These are phyloP conservation scores for Chaetodon trifasciatus DNA, from an alignment of 2,797 vertebrate species.

Conservation along the genomic window DNA sequence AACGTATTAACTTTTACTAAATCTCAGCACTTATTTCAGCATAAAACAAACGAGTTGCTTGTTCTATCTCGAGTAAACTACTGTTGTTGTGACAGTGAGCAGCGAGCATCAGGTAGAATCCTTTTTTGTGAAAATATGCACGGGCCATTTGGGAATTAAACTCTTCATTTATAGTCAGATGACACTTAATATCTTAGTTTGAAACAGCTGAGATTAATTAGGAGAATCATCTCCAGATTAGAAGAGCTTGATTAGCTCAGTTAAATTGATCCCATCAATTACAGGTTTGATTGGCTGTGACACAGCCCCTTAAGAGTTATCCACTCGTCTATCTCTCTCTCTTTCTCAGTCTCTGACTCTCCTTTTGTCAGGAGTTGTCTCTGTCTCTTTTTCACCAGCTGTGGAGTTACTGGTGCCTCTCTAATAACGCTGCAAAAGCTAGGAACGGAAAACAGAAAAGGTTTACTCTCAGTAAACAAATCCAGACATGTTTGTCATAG, in stretches of 20 bases:
- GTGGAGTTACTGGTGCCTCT: neutral
- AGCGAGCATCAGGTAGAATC: neutral
- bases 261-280: conserved; percentile 71
- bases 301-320: conserved; percentile 52
- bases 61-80: neutral
- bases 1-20: neutral
- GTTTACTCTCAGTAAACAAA: conserved; percentile 16
- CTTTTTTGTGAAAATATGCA: neutral
- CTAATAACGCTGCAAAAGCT: conserved; percentile 20
- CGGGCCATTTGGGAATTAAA: conserved; percentile 21
- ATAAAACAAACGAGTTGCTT: neutral
- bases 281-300: conserved; percentile 68
- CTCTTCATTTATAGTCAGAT: conserved; percentile 39
- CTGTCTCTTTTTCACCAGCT: conserved; percentile 13
- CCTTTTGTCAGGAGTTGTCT: neutral
- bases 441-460: conserved; percentile 4
- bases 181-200: conserved; percentile 48
- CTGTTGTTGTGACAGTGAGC: neutral
- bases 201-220: conserved; percentile 68
- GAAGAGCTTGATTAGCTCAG: conserved; percentile 59
- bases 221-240: conserved; percentile 59
- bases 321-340: conserved; percentile 32
- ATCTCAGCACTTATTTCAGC: neutral
- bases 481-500: conserved; percentile 24
- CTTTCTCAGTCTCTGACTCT: neutral